phyloP scores from a whole-genome alignment of 2,888 invertebrate genomes.

The Amblyjoppa fuscipennis region DNA sequence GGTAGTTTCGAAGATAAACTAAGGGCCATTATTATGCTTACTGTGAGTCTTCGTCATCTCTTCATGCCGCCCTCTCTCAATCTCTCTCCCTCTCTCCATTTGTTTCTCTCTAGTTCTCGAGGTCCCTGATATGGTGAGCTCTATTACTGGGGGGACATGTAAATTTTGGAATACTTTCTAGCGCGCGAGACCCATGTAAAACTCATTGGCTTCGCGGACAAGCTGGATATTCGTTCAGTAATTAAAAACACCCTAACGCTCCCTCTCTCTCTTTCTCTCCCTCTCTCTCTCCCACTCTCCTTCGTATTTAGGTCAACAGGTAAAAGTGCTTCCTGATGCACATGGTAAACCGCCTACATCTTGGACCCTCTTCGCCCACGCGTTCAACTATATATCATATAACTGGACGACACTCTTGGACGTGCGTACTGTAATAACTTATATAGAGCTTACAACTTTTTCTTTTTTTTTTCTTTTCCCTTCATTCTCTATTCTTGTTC shows the following conservation, averaged over 20 bases:
- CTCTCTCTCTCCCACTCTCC: background rate
- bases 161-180: constrained; percentile 39
- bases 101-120: constrained; percentile 41
- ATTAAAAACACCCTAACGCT: constrained; percentile 43
- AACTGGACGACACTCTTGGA: constrained; percentile 81
- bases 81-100: background rate
- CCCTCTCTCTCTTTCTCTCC: background rate
- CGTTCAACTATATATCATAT: constrained; percentile 65
- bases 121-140: constrained; percentile 60
- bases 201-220: background rate
- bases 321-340: constrained; percentile 58
- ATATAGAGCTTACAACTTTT: constrained; percentile 70
- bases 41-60: background rate
- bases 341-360: constrained; percentile 70
- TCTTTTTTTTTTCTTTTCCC: constrained; percentile 54
- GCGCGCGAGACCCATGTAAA: constrained; percentile 31
- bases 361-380: constrained; percentile 78
- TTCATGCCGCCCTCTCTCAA: constrained; percentile 1
- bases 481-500: constrained; percentile 62
- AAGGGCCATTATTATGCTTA: constrained; percentile 28
- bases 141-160: constrained; percentile 40
- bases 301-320: constrained; percentile 47
- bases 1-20: constrained; percentile 1
- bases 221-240: constrained; percentile 23
- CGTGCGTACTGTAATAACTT: constrained; percentile 79